A percentile compares a stretch with the other conserved stretches of the same genome.
Conservation (phyloP, 2,113 vertebrate genomes). For the Vidua macroura region DNA sequence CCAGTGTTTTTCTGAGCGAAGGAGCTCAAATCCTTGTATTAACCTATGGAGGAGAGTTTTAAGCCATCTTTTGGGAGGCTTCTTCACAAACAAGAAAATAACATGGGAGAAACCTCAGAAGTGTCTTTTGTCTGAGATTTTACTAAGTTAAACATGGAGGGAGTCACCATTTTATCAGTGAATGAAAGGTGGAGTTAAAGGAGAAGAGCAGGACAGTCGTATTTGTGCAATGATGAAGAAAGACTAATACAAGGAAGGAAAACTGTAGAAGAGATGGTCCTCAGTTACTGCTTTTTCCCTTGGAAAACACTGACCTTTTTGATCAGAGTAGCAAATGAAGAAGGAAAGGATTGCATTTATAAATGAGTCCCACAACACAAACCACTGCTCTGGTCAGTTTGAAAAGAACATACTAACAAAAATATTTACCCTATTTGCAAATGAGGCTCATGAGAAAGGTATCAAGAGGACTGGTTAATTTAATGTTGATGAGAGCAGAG, state of each 20-base stretch:
- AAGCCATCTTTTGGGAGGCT: background rate
- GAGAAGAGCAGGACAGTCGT: accelerated
- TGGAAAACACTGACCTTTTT: background rate
- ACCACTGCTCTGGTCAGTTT: background rate
- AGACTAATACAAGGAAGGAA: background rate
- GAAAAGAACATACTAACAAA: background rate
- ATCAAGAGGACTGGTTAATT: background rate
- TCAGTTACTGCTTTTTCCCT: background rate
- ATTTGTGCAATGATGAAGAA: background rate
- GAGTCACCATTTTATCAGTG: background rate
- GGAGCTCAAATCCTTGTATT: background rate
- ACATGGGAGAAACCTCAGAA: background rate
- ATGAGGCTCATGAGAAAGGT: background rate
- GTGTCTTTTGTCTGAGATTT: background rate
- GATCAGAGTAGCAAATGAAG: background rate
- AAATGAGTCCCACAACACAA: background rate
- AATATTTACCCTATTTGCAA: background rate
- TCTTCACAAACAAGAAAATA: background rate
- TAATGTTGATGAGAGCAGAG: background rate
- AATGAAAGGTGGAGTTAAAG: background rate
- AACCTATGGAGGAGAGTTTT: background rate
- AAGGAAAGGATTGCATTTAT: background rate
- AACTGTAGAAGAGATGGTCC: background rate
- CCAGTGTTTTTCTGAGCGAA: background rate
- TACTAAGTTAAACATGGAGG: background rate